Percentiles rank a stretch among this genome's conserved stretches.
Evolutionary conservation across 1,140 invertebrate genomes (phyloP).

Genomic region (Lepidostoma basale): DNA sequence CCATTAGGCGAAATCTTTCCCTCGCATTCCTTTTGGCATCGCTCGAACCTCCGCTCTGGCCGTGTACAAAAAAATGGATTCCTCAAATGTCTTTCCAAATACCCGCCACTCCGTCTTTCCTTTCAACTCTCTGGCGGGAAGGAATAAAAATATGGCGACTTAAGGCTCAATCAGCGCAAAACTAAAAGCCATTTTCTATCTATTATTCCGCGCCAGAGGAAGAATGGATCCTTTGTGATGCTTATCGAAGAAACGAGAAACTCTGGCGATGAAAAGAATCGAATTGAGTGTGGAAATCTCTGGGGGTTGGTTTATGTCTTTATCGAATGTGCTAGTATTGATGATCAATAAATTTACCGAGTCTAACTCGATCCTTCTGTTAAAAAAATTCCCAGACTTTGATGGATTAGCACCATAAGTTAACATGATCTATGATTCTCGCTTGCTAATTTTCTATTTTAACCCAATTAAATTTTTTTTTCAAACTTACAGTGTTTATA

Average conservation of each 20-base stretch:
- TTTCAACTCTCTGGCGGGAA: constrained; percentile 26
- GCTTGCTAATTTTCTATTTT: no score
- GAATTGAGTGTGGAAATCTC: constrained; percentile 33
- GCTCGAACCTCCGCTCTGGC: constrained; percentile 17
- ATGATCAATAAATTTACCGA: no score
- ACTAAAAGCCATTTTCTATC: constrained; percentile 45
- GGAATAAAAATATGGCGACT: constrained; percentile 44
- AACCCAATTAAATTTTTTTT: no score
- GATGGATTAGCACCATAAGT: no score
- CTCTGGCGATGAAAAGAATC: constrained; percentile 28
- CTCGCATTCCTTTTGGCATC: constrained; percentile 5
- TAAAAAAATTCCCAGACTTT: no score
- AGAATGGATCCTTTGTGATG: constrained; percentile 33
- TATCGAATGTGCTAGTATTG: constrained; percentile 15
- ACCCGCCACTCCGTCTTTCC: constrained; percentile 41
- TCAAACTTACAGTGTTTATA: no score
- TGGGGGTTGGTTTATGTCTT: neutral
- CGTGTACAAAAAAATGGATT: constrained; percentile 44
- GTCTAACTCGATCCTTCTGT: no score
- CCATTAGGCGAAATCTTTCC: constrained; percentile 7
- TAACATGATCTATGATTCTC: no score
- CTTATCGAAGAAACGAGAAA: constrained; percentile 40
- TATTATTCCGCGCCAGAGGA: constrained; percentile 30
- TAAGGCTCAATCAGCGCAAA: constrained; percentile 44
- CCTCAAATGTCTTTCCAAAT: constrained; percentile 46